A percentile compares a stretch with the other conserved stretches of the same genome.
phyloP scores from a whole-genome alignment of 2,113 vertebrate species.

The Speoplatyrhinus poulsoni region DNA sequence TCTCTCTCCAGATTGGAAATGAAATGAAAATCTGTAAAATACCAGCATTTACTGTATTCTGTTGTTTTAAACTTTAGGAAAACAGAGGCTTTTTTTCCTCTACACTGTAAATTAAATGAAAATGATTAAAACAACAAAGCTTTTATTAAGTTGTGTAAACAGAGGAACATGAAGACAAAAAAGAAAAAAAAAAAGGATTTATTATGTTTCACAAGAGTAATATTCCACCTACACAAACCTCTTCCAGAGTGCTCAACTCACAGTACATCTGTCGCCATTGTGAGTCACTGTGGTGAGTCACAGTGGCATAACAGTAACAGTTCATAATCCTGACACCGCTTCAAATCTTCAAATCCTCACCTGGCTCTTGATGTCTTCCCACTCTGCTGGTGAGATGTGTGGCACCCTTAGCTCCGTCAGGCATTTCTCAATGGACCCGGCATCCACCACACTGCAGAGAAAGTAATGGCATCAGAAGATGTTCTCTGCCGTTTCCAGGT shows the following conservation, averaged over 20 bases:
- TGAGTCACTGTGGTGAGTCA: constrained; percentile 12
- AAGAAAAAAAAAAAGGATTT: neutral
- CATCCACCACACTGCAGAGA: constrained; percentile 79
- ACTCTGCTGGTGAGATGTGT: constrained; percentile 63
- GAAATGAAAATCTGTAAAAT: too few species aligned
- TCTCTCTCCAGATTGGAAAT: too few species aligned
- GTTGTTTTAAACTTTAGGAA: too few species aligned
- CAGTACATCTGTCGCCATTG: constrained; percentile 8
- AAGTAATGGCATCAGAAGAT: constrained; percentile 5
- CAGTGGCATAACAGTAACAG: constrained; percentile 30
- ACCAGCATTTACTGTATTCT: neutral
- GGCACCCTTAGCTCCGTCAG: constrained; percentile 81
- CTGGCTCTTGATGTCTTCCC: constrained; percentile 82
- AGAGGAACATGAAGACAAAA: too few species aligned
- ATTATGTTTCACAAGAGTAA: constrained; percentile 1
- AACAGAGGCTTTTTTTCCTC: neutral
- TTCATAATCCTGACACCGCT: constrained; percentile 8
- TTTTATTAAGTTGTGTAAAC: too few species aligned
- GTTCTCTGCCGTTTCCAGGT: too few species aligned
- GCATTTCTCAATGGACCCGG: constrained; percentile 74
- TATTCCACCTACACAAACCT: constrained; percentile 55
- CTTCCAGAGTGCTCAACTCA: constrained; percentile 31
- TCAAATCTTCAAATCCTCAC: constrained; percentile 66
- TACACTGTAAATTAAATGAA: neutral
- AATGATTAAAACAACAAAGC: too few species aligned